Conservation (phyloP, 2,888 invertebrate genomes). For the Arctia plantaginis region DNA sequence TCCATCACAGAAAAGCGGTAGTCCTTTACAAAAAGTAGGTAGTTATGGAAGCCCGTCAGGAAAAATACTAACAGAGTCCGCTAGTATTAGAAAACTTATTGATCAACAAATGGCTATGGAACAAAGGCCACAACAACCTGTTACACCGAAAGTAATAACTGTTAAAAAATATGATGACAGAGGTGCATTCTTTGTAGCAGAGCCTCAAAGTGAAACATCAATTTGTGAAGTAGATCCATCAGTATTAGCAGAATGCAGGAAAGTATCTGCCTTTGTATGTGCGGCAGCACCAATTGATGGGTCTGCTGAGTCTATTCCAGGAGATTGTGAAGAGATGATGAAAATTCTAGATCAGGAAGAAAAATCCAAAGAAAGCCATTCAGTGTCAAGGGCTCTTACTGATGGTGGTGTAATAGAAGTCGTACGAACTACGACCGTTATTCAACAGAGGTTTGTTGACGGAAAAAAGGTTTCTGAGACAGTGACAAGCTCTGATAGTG, state of each 20-base stretch:
- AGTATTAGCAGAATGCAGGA: constrained; percentile 77
- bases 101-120: constrained; percentile 83
- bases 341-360: constrained; percentile 86
- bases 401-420: constrained; percentile 78
- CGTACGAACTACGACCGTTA: constrained; percentile 79
- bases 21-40: constrained; percentile 81
- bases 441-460: constrained; percentile 81
- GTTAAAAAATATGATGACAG: constrained; percentile 82
- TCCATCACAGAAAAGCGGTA: constrained; percentile 81
- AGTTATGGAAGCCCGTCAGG: constrained; percentile 81
- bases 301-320: constrained; percentile 84
- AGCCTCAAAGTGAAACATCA: constrained; percentile 66
- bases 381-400: constrained; percentile 65
- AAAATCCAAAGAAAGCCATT: constrained; percentile 63
- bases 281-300: constrained; percentile 82
- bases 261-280: constrained; percentile 77
- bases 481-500: constrained; percentile 74
- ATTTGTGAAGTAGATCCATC: constrained; percentile 52
- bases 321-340: constrained; percentile 88
- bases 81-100: constrained; percentile 80
- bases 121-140: constrained; percentile 72
- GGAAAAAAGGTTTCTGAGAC: constrained; percentile 83
- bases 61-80: constrained; percentile 80
- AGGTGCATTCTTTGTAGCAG: constrained; percentile 82
- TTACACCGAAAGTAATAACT: constrained; percentile 78